Evolutionary conservation across 2,888 invertebrate species (phyloP), one percentile per base, ranked within the genome.

Genomic region (Ditylenchus weischeri): DNA sequence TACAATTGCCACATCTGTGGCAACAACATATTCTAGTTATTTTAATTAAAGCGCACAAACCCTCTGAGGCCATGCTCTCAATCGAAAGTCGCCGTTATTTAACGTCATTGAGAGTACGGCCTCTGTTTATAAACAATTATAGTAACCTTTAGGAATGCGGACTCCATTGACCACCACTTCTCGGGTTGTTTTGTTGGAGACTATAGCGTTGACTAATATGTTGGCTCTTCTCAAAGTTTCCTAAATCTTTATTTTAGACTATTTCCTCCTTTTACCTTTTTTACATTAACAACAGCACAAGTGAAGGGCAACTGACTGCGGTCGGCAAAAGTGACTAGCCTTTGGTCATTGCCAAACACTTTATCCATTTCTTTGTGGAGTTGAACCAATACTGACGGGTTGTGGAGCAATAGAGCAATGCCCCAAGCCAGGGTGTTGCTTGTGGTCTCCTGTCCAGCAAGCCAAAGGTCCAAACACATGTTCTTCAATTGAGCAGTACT

Each of bases 371-470:
- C 43, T 10, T 21, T 35, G 21, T 47, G 10, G 21, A 43, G 23
- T 10, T 18, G 21, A 11, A 7, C 5, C 23, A 21, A 54, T 75
- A 76, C 15, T 29, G 59, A 29, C 11, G 61, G 69, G 35, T 69
- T 13, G 38, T 69, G 57, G 7, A 69, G 48, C 21, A 69, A 63
- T 69, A 61, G 51, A 38, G 68, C 69, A 62, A 69, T 54, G 57
- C 69, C 69, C 69, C 69, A 69, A 10, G 68, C 57, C 49, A 69
- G 43, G 19, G 69, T 69, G 23, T 21, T 69, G 23, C 54, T 62
- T 1, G 69, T 70, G 15, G 69, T 69, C 23, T 69, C 69, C 63
- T 57, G 15, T 69, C 51, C 13, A 75, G 77, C 60, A 23, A 59
- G 60, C 60, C 60, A 59, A 23, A 59, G 29, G n/a, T 59, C 60